Conservation (phyloP, 2,797 vertebrate species). For the Eurystomus glaucurus region DNA sequence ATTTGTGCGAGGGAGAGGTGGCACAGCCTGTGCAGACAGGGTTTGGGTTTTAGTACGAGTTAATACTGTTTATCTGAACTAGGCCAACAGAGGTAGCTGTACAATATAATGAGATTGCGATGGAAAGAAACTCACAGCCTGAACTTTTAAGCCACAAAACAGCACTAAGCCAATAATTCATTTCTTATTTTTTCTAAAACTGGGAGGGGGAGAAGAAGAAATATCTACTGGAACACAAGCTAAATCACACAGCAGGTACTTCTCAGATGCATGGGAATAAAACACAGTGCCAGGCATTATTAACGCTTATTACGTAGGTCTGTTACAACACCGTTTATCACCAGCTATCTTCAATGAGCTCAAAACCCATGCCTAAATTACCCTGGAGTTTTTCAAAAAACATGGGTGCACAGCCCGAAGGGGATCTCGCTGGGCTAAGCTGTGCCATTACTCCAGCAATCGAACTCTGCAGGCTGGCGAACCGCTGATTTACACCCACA, state of each 20-base stretch:
- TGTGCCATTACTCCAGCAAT: not conserved
- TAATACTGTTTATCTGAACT: conserved; percentile 10
- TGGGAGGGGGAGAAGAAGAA: not conserved
- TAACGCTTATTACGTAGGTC: not conserved
- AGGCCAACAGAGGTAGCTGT: not conserved
- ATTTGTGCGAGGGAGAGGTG: not conserved
- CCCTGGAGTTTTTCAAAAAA: not conserved
- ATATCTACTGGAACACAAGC: not conserved
- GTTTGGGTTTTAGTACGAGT: not conserved
- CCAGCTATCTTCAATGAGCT: not conserved
- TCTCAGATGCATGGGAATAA: not conserved
- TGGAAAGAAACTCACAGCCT: not conserved
- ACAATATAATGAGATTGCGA: not conserved
- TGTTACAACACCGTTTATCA: not conserved
- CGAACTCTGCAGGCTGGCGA: not conserved
- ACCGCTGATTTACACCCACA: not conserved
- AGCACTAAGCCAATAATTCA: conserved; percentile 7
- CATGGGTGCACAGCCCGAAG: not conserved
- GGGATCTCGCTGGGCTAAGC: not conserved
- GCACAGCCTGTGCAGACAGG: not conserved
- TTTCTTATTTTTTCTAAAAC: not conserved
- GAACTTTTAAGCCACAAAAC: conserved; percentile 16
- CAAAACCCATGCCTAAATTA: not conserved
- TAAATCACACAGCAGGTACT: conserved; percentile 17
- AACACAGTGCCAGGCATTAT: not conserved